These are phyloP conservation scores for Poeciliopsis occidentalis DNA, from an alignment of 2,113 vertebrate genomes.

Conservation along the genomic window DNA sequence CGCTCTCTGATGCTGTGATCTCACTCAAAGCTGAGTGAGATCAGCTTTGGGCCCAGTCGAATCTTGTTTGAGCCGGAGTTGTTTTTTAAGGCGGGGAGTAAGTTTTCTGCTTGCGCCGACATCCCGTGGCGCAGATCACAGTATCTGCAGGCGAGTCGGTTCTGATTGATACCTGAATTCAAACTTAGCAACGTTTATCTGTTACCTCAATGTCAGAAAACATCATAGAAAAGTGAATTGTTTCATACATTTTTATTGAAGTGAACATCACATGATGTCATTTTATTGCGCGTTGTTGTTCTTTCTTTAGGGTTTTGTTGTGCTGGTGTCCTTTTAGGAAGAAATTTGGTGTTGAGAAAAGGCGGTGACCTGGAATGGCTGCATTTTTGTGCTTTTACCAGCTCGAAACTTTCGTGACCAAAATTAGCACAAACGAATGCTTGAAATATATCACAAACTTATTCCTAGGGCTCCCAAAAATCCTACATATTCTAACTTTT, in stretches of 20 bases:
- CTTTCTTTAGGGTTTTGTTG: too few relatives aligned
- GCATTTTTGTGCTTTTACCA: too few relatives aligned
- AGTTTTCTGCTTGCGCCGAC: not conserved
- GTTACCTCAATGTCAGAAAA: not conserved
- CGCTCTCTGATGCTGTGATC: constrained; percentile 2
- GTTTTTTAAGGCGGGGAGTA: constrained; percentile 1
- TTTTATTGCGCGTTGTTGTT: too few relatives aligned
- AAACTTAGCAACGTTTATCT: not conserved
- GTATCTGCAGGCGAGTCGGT: not conserved
- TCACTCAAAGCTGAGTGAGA: not conserved
- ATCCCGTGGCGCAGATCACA: not conserved
- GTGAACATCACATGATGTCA: too few relatives aligned
- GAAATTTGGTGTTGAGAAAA: too few relatives aligned
- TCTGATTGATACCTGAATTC: not conserved
- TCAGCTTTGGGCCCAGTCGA: constrained; percentile 2
- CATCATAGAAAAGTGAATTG: too few relatives aligned
- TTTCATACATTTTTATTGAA: too few relatives aligned
- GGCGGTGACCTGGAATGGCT: too few relatives aligned
- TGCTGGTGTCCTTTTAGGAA: too few relatives aligned
- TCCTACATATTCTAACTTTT: not conserved
- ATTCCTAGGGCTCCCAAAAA: not conserved
- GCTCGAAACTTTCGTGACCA: too few relatives aligned
- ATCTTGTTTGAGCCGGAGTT: constrained; percentile 29
- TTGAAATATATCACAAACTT: too few relatives aligned
- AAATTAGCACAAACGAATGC: too few relatives aligned